These are phyloP conservation scores for Gibbula magus DNA, from an alignment of 2,888 invertebrate genomes.

Conservation along the genomic window DNA sequence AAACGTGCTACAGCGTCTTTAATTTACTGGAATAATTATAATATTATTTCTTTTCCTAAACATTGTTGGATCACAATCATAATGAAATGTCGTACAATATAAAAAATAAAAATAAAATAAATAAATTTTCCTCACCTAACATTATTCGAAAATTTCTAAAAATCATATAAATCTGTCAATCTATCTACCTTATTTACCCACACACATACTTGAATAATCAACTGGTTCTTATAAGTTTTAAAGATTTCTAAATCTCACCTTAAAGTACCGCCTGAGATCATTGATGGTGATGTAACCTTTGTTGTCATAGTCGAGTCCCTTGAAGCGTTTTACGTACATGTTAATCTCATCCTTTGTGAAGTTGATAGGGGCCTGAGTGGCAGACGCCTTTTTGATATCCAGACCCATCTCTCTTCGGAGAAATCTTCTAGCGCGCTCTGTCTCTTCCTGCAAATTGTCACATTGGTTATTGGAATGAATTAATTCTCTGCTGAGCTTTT, in stretches of 20 bases:
- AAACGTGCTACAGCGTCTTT: too few relatives aligned
- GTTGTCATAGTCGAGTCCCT: conserved; percentile 93
- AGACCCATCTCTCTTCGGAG: conserved; percentile 97
- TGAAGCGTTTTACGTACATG: conserved; percentile 94
- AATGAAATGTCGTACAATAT: too few relatives aligned
- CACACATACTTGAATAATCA: too few relatives aligned
- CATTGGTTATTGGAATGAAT: not conserved
- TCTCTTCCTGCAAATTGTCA: conserved; percentile 82
- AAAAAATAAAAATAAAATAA: too few relatives aligned
- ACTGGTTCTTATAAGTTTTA: not conserved
- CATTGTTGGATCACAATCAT: too few relatives aligned
- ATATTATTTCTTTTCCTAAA: too few relatives aligned
- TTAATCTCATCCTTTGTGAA: conserved; percentile 95
- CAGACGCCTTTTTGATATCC: conserved; percentile 89
- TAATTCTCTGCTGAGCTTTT: not conserved
- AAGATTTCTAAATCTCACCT: conserved; percentile 80
- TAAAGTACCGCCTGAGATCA: conserved; percentile 94
- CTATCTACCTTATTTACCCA: too few relatives aligned
- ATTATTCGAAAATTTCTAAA: too few relatives aligned
- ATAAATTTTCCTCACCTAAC: too few relatives aligned
- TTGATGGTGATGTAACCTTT: conserved; percentile 99
- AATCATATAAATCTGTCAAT: too few relatives aligned
- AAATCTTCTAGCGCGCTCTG: conserved; percentile 88
- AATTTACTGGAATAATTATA: too few relatives aligned
- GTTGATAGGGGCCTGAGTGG: conserved; percentile 90